phyloP scores from a whole-genome alignment of 2,113 vertebrate genomes.

The Paratilapia polleni region DNA sequence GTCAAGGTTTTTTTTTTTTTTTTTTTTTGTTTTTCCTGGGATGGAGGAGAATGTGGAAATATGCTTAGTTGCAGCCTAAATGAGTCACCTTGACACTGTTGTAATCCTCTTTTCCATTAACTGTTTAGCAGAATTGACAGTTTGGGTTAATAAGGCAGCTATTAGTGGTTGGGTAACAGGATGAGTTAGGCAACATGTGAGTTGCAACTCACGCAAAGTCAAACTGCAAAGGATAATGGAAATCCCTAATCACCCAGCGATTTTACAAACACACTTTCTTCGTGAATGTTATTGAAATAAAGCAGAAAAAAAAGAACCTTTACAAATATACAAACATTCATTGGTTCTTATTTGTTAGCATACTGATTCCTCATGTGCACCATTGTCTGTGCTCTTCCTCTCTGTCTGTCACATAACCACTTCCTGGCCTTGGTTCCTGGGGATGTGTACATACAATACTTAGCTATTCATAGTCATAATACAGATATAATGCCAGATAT shows the following conservation, averaged over 20 bases:
- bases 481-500: not conserved
- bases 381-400: not conserved
- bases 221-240: not conserved
- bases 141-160: not conserved
- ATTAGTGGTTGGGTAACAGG: not conserved
- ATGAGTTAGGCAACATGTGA: not conserved
- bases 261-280: not conserved
- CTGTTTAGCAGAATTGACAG: too few relatives aligned
- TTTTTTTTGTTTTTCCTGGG: too few relatives aligned
- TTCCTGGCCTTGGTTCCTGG: constrained; percentile 31
- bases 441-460: constrained; percentile 19
- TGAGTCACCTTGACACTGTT: not conserved
- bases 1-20: too few relatives aligned
- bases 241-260: not conserved
- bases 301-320: not conserved
- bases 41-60: not conserved
- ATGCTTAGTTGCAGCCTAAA: not conserved
- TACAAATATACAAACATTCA: not conserved
- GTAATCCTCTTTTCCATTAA: not conserved
- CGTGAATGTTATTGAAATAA: not conserved
- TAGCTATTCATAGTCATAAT: constrained; percentile 7
- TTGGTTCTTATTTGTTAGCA: not conserved
- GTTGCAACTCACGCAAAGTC: not conserved
- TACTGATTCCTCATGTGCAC: not conserved
- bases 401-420: not conserved